Evolutionary conservation across 1,140 invertebrate species (phyloP), one percentile per base, ranked within the genome.

Genomic region (Lucilia sericata): DNA sequence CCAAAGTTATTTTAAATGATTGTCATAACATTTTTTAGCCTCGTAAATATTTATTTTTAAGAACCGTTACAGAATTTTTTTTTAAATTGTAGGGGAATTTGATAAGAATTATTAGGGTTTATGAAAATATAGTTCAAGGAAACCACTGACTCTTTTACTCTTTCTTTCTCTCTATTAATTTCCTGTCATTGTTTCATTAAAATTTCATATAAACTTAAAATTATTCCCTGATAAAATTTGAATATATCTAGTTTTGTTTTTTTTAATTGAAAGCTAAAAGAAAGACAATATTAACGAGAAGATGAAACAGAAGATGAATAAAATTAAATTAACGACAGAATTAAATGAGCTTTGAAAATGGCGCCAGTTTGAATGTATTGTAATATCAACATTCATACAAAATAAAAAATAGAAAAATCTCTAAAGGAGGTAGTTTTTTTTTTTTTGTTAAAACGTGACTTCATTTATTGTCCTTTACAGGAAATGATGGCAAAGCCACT

Each of bases 401-500:
- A 19, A 42, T 19, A 80, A 21, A 49, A 49, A 80, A 42, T 80
- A 49, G 19, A 80, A 80, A 80, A 80, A 80, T 80, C 42, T 47
- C 76, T 80, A 47, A 49, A 49, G 34, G 8, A 47, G 76, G 76
- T 80, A 80, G 19, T 74, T 30, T 25, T 47, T 51, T 30, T 14
- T n/a, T 51, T 49, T 80, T 49, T 80, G n/a, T 51, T 80, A 84
- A 88, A 86, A 88, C 87, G 88, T 89, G 88, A 89, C 88, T 89
- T 89, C 88, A 89, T 89, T 89, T 89, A 87, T 88, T 86, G 88
- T 89, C 88, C 89, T 87, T 89, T 87, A 25, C 42, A 47, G 76
- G 76, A 49, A 19, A 80, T 80, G 42, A 80, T 80, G 76, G 76
- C 42, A 80, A 51, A 80, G 76, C 42, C 76, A 80, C 76, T 80